Percentiles rank a stretch among this genome's conserved stretches.
These are phyloP conservation scores for Paracentrotus lividus DNA, from an alignment of 53 echinoderm and acorn worm genomes.

Conservation along the genomic window DNA sequence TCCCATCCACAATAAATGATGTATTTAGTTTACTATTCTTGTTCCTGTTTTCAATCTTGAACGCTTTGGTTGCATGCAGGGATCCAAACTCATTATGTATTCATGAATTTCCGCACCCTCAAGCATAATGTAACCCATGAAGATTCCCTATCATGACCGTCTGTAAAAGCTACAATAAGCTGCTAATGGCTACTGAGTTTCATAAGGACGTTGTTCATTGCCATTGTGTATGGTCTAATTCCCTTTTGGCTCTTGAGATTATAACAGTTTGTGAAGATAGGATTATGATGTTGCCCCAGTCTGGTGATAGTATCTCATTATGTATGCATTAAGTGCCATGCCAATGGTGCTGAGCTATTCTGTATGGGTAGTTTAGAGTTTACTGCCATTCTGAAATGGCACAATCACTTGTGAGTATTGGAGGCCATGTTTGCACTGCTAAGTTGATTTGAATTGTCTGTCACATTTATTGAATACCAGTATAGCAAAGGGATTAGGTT, in stretches of 20 bases:
- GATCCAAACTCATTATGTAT: constrained; percentile 7
- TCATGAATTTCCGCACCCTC: constrained; percentile 4
- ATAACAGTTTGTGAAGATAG: background rate
- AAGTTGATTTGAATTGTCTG: too few species aligned
- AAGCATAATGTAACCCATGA: background rate
- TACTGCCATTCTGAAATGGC: background rate
- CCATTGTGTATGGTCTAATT: background rate
- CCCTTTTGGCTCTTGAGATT: background rate
- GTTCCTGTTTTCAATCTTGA: background rate
- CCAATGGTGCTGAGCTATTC: background rate
- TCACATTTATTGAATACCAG: too few species aligned
- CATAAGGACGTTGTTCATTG: background rate
- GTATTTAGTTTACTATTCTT: background rate
- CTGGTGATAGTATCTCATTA: background rate
- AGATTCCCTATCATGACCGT: background rate
- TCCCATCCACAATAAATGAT: too few species aligned
- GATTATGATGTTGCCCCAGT: background rate
- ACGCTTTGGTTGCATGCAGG: background rate
- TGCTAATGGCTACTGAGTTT: background rate
- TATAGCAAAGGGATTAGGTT: too few species aligned
- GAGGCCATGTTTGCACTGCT: background rate
- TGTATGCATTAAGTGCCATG: constrained; percentile 19
- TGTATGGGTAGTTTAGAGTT: background rate
- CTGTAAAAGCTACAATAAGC: background rate
- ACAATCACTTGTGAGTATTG: background rate